A percentile compares a stretch with the other conserved stretches of the same genome.
These are phyloP conservation scores for Phalacrocorax aristotelis DNA, from an alignment of 2,113 vertebrate species.

Conservation along the genomic window DNA sequence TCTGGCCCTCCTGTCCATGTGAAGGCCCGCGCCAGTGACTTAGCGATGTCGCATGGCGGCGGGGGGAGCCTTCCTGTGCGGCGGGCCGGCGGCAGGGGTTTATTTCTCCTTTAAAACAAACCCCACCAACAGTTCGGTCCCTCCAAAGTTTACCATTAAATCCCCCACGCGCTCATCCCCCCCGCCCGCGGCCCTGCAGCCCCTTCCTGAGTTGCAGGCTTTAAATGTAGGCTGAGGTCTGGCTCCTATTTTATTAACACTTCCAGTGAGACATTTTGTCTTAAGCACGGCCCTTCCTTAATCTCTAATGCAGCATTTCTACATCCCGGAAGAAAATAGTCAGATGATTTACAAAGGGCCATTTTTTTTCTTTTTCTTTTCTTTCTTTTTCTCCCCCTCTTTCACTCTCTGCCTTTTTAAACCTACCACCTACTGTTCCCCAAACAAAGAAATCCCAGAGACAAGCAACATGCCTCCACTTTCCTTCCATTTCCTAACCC, in stretches of 20 bases:
- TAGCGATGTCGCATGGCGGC: not conserved
- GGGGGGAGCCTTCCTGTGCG: not conserved
- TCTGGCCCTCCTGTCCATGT: not conserved
- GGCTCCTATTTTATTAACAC: not conserved
- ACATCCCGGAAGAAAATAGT: constrained; percentile 76
- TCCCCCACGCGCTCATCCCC: not conserved
- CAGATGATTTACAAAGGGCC: constrained; percentile 67
- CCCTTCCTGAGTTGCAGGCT: not conserved
- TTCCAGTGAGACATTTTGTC: constrained; percentile 60
- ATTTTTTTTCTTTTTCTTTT: not conserved
- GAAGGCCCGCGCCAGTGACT: not conserved
- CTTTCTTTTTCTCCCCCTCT: constrained; percentile 31
- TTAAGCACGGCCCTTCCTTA: constrained; percentile 28
- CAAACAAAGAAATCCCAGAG: constrained; percentile 81
- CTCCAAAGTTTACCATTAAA: not conserved
- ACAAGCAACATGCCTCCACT: constrained; percentile 56
- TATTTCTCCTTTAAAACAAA: not conserved
- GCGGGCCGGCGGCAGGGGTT: not conserved
- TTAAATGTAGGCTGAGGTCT: not conserved
- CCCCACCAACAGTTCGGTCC: not conserved
- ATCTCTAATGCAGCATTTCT: constrained; percentile 51
- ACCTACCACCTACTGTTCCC: constrained; percentile 77
- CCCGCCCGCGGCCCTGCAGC: not conserved
- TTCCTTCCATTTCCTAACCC: constrained; percentile 45
- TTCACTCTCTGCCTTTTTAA: constrained; percentile 42